Base-by-base conservation (phyloP, 2,797 vertebrate species). In the Labeo calbasu region DNA sequence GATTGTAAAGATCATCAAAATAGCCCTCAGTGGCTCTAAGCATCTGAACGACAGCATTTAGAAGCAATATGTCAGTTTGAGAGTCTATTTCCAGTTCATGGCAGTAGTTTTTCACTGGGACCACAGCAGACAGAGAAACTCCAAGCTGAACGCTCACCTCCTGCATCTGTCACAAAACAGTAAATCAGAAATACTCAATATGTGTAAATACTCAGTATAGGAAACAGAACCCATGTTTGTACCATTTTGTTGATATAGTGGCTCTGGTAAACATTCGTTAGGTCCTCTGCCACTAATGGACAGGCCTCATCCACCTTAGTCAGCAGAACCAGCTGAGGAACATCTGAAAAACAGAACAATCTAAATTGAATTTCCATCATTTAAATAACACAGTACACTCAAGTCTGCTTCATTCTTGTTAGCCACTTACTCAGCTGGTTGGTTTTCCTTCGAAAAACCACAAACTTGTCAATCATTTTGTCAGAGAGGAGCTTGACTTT, bases 41-140 rank as follows among this genome's bases (percentile, higher is more conserved):
- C 43, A 46, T 46, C 9, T 46, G 43, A 46, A 46, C 9, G 2
- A 46, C 82, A 61, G 89, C 92, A 88, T 92, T 88, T 23, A 95
- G 43, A 46, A 46, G 43, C 43, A 46, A 9, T 46, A 93, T 91
- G 89, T 95, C 94, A 51, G 88, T 87, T 81, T 92, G 76, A 48
- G 80, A 72, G 63, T 92, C 91, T 87, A 94, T 90, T 32, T 94
- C 92, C 87, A 95, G 82, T 85, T 92, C 93, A 28, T 90, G 88
- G 28, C 90, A 92, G 89, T 94, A 95, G 91, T 94, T 95, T 91
- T 94, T 95, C 90, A 96, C 92, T 8, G 95, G 94, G 51, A 96
- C 65, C 77, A 96, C 90, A 69, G 90, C 92, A 86, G 86, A 89
- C 89, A 94, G 77, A 46, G 93, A 93, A 87, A 95, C 92, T 36